A percentile compares a stretch with the other conserved stretches of the same genome.
Conservation (phyloP, 1,140 invertebrate genomes). For the Sinonovacula constricta region DNA sequence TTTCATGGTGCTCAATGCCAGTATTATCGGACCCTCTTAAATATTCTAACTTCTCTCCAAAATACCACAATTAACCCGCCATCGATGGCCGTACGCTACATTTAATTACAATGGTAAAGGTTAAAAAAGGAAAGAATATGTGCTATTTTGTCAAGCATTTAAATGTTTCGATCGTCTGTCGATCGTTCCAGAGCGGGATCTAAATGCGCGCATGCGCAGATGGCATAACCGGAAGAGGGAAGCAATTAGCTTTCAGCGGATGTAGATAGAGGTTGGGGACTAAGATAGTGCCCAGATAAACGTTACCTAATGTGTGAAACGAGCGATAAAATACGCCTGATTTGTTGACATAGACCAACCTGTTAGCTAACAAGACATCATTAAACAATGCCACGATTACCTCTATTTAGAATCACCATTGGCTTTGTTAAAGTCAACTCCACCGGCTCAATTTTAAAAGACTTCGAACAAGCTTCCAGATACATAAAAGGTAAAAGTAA, state of each 20-base stretch:
- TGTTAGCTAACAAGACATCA: constrained; percentile 10
- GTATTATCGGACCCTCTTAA: too few relatives aligned
- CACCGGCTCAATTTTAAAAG: constrained; percentile 7
- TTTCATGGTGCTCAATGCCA: too few relatives aligned
- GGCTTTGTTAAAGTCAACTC: neutral
- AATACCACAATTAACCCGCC: too few relatives aligned
- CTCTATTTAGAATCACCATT: neutral
- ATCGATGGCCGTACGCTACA: too few relatives aligned
- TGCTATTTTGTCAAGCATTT: too few relatives aligned
- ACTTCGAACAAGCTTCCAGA: too few relatives aligned
- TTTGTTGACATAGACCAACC: constrained; percentile 35
- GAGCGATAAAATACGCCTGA: constrained; percentile 27
- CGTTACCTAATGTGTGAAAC: constrained; percentile 26
- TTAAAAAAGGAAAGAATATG: too few relatives aligned
- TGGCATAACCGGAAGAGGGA: constrained; percentile 28
- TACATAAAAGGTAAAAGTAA: too few relatives aligned
- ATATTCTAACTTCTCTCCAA: too few relatives aligned
- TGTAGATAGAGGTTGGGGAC: constrained; percentile 37
- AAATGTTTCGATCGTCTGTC: too few relatives aligned
- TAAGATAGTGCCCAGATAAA: constrained; percentile 19
- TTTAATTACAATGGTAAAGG: too few relatives aligned
- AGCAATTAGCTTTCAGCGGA: constrained; percentile 41
- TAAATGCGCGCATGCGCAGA: constrained; percentile 23
- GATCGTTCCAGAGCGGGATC: too few relatives aligned
- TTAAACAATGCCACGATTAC: neutral